A percentile compares a stretch with the other conserved stretches of the same genome.
These are phyloP conservation scores for Setophaga petechia DNA, from an alignment of 2,113 vertebrate species.

Conservation along the genomic window DNA sequence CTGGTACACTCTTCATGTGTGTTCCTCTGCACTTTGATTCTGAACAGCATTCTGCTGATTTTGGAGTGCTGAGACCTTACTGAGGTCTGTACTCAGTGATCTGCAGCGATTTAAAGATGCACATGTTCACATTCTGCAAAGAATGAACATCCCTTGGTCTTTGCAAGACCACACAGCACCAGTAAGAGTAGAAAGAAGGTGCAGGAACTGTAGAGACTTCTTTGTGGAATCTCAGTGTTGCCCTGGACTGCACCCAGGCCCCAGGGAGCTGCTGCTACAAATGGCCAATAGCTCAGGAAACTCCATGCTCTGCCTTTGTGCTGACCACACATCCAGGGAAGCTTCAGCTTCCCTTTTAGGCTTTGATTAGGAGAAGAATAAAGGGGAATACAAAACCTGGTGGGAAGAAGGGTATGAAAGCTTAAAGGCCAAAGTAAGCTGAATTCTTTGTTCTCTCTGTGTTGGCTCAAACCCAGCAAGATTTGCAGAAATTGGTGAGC, in stretches of 20 bases:
- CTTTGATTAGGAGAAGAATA: background rate
- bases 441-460: background rate
- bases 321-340: background rate
- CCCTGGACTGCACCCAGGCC: background rate
- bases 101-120: background rate
- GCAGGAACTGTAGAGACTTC: background rate
- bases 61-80: background rate
- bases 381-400: background rate
- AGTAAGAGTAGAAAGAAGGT: background rate
- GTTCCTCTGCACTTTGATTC: background rate
- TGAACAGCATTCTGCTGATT: background rate
- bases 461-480: background rate
- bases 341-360: background rate
- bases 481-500: background rate
- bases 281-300: background rate
- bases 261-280: background rate
- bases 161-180: background rate
- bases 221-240: background rate
- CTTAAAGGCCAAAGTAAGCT: background rate
- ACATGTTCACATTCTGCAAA: background rate
- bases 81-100: background rate
- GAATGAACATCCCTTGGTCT: background rate
- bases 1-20: background rate
- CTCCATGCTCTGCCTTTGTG: background rate
- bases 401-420: background rate